A percentile compares a stretch with the other conserved stretches of the same genome.
Evolutionary conservation across 2,797 vertebrate genomes (phyloP).

Genomic region (Leptatherina wallacei): DNA sequence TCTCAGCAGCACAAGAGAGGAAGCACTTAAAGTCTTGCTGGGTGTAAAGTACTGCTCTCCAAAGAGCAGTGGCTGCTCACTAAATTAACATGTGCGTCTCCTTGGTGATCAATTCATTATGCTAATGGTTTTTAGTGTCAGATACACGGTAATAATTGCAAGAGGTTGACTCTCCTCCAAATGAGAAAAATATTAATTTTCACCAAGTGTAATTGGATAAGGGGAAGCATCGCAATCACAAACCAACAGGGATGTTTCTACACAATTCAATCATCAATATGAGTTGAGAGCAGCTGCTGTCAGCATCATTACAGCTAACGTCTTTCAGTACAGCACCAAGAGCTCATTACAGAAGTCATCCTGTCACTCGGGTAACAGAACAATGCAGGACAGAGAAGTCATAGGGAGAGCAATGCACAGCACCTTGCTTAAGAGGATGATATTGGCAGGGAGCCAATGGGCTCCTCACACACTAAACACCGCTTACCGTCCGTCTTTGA

Average conservation of each 20-base stretch:
- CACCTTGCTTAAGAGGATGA: slow-evolving; percentile 8
- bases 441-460: slow-evolving; percentile 40
- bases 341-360: slow-evolving; percentile 27
- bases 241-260: slow-evolving; percentile 26
- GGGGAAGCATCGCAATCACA: slow-evolving; percentile 21
- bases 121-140: slow-evolving; percentile 56
- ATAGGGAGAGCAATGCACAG: background rate
- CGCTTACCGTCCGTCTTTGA: slow-evolving; percentile 32
- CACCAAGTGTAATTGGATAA: slow-evolving; percentile 48
- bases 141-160: slow-evolving; percentile 48
- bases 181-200: slow-evolving; percentile 59
- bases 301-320: slow-evolving; percentile 11
- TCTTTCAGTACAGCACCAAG: slow-evolving; percentile 6
- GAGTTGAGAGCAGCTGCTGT: slow-evolving; percentile 52
- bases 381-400: slow-evolving; percentile 12
- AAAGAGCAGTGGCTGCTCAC: slow-evolving; percentile 30
- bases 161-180: slow-evolving; percentile 48
- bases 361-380: slow-evolving; percentile 25
- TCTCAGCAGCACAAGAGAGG: slow-evolving; percentile 8
- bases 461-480: slow-evolving; percentile 38
- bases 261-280: slow-evolving; percentile 53
- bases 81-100: slow-evolving; percentile 45
- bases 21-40: slow-evolving; percentile 11
- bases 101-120: slow-evolving; percentile 57
- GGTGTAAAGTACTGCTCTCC: slow-evolving; percentile 19